phyloP scores from a whole-genome alignment of 2,113 vertebrate species.

The Haemorhous mexicanus region DNA sequence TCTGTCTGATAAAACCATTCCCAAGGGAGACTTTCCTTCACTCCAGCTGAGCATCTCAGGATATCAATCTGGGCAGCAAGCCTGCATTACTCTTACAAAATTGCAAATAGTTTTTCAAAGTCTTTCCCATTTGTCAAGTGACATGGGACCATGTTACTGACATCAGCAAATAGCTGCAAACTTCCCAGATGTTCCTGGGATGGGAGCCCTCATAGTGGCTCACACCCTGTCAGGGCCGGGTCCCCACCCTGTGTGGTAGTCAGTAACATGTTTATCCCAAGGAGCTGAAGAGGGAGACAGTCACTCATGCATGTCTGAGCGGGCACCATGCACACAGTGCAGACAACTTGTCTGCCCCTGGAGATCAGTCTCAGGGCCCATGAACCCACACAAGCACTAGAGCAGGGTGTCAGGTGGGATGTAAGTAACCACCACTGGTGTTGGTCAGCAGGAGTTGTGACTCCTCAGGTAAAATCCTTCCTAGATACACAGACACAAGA shows the following conservation, averaged over 20 bases:
- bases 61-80: not conserved
- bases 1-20: not conserved
- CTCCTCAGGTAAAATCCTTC: not conserved
- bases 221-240: no score
- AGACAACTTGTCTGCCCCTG: not conserved
- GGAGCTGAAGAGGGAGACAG: not conserved
- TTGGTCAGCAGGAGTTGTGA: fast-evolving
- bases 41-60: not conserved
- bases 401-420: not conserved
- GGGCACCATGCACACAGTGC: fast-evolving
- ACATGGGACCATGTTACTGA: fast-evolving
- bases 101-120: not conserved
- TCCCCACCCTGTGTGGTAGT: not conserved
- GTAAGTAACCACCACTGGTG: fast-evolving
- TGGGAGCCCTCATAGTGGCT: not conserved
- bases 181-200: not conserved
- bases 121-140: not conserved
- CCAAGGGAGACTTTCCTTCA: not conserved
- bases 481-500: fast-evolving
- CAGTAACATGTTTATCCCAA: not conserved
- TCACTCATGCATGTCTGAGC: not conserved
- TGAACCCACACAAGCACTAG: not conserved
- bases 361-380: not conserved
- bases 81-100: not conserved
- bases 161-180: not conserved